These are phyloP conservation scores for Enteromius fasciolatus DNA, from an alignment of 2,797 vertebrate species.

Conservation along the genomic window DNA sequence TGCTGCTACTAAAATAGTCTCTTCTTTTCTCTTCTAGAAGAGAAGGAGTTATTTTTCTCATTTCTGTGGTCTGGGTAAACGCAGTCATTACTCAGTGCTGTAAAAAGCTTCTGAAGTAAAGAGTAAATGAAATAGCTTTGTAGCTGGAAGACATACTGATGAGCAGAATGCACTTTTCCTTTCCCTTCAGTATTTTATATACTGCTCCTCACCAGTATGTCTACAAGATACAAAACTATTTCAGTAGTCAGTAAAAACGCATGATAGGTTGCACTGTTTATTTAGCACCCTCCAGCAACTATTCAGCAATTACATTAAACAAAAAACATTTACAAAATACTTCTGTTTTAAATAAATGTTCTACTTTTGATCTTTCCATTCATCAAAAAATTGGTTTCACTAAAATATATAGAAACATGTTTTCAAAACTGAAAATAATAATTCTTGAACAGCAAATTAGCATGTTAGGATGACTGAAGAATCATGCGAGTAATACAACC, in stretches of 20 bases:
- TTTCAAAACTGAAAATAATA: not conserved
- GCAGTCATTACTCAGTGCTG: slow-evolving; percentile 52
- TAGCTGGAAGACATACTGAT: slow-evolving; percentile 33
- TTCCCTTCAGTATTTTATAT: not conserved
- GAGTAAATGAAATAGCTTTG: slow-evolving; percentile 44
- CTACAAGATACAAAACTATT: slow-evolving; percentile 35
- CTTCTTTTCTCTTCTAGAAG: slow-evolving; percentile 23
- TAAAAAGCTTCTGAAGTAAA: slow-evolving; percentile 46
- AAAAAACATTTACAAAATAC: not conserved
- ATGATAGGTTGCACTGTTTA: not conserved
- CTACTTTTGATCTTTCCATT: not conserved
- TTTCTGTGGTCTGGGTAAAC: slow-evolving; percentile 56
- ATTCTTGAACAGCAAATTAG: not conserved
- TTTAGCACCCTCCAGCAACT: not conserved
- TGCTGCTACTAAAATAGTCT: slow-evolving; percentile 40
- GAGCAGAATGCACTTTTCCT: not conserved
- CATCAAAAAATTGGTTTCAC: not conserved
- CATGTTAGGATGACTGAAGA: not conserved
- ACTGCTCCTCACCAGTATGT: slow-evolving; percentile 14
- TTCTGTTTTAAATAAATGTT: not conserved
- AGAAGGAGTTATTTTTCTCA: slow-evolving; percentile 57
- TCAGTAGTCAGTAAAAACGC: not conserved
- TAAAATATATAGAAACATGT: not conserved
- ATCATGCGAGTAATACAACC: not conserved
- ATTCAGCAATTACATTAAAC: not conserved